Base-by-base conservation (phyloP, 2,888 invertebrate genomes). In the Sarcophaga subvicina region DNA sequence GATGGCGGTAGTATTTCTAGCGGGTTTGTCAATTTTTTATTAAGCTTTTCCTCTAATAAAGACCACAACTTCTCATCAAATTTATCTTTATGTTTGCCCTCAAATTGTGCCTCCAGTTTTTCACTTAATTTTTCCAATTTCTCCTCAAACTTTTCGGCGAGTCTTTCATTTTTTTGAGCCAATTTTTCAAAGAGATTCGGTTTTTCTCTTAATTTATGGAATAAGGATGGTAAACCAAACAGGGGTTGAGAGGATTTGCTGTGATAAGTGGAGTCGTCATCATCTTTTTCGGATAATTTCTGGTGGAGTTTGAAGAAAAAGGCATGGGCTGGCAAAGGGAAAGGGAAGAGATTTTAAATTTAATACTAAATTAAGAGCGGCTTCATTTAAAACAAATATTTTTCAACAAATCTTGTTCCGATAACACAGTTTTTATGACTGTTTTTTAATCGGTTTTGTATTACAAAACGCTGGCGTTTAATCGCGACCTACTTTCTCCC, bases 261-360 rank as follows among this genome's bases (percentile, higher is more conserved):
- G 5, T 45, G 66, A 0, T 37, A 37, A 10, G 37, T 37, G 8
- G 37, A 37, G 8, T 73, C 60, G 20, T 73, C 73, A 0, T 73
- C 73, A 0, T 47, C 49, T 67, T 80, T 60, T 10, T 73, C 67
- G 10, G 59, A n/a, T 8, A 73, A 47, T 25, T 47, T 4, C 25
- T 59, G 17, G 0, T 37, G 17, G 0, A 80, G 80, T 49, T 67
- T 66, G 6, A 67, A 73, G 4, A 73, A n/a, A 27, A 72, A 64
- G 3, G 67, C 80, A 12, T 66, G 12, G 2, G 67, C 80, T 80
- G 47, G 4, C n/a, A 80, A 80, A 47, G 8, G 2, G 20, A 47
- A 11, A 20, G 4, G 3, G 10, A 25, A 49, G 11, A 20, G 25
- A 11, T 54, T 17, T 54, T 3, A 49, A 14, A 37, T 37, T 37